phyloP scores from a whole-genome alignment of 2,113 vertebrate genomes.

The Hassar affinis region DNA sequence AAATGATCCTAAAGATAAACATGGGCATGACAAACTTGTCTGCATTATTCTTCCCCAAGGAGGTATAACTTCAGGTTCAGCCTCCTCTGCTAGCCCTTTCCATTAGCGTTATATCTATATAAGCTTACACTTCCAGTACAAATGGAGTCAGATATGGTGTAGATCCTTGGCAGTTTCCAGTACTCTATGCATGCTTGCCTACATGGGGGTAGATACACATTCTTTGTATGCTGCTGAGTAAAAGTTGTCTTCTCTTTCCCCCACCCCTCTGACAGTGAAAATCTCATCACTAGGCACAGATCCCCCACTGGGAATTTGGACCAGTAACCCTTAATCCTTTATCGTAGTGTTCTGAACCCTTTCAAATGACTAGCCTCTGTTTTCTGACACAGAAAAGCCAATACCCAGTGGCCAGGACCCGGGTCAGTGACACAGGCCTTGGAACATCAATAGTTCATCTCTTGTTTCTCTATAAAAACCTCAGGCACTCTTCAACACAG shows the following conservation, averaged over 20 bases:
- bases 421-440: slow-evolving; percentile 47
- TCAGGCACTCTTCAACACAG: slow-evolving; percentile 12
- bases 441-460: slow-evolving; percentile 57
- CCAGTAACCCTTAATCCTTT: slow-evolving; percentile 48
- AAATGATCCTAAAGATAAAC: slow-evolving; percentile 48
- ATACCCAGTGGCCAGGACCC: slow-evolving; percentile 46
- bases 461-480: slow-evolving; percentile 44
- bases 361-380: not conserved
- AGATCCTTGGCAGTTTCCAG: not conserved
- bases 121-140: slow-evolving; percentile 33
- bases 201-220: not conserved
- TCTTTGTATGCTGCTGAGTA: not conserved
- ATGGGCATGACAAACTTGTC: slow-evolving; percentile 26
- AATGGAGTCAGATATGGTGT: slow-evolving; percentile 36
- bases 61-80: slow-evolving; percentile 36
- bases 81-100: slow-evolving; percentile 28
- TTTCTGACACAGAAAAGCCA: slow-evolving; percentile 58
- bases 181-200: not conserved
- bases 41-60: slow-evolving; percentile 35
- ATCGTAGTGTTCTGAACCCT: slow-evolving; percentile 33
- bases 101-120: slow-evolving; percentile 26
- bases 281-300: slow-evolving; percentile 32
- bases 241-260: not conserved
- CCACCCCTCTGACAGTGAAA: slow-evolving; percentile 7
- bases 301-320: slow-evolving; percentile 35